Conservation (phyloP, 92 coral and sea anemone species). For the Meandrina meandrites region DNA sequence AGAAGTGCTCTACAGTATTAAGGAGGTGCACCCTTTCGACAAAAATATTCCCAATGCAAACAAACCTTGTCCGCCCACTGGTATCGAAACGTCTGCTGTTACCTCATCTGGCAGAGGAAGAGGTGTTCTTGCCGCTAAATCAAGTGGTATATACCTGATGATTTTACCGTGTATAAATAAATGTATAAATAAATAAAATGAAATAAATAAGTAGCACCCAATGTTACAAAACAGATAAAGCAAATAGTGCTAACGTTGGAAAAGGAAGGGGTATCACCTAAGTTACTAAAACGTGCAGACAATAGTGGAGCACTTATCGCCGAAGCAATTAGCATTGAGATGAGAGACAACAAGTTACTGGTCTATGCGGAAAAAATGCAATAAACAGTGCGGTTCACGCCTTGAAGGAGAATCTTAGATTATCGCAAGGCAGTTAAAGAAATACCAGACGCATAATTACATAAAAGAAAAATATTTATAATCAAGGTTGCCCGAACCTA, state of each 20-base stretch:
- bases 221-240: background rate
- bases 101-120: slow-evolving; percentile 19
- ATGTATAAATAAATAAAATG: background rate
- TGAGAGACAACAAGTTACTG: background rate
- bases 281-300: background rate
- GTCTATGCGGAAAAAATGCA: slow-evolving; percentile 16
- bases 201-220: background rate
- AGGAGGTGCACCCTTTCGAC: background rate
- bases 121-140: background rate
- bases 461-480: no score
- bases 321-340: slow-evolving; percentile 33
- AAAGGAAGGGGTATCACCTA: background rate
- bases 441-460: no score
- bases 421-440: background rate
- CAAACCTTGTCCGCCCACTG: background rate
- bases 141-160: no score
- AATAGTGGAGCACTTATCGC: background rate
- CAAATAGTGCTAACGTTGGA: background rate
- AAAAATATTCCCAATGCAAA: background rate
- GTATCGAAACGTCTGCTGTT: no score
- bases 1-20: background rate
- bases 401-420: slow-evolving; percentile 15
- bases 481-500: no score
- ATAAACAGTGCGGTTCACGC: background rate
- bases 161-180: no score